A percentile compares a stretch with the other conserved stretches of the same genome.
These are phyloP conservation scores for Drosophila cracens DNA, from an alignment of 2,888 invertebrate genomes.

Conservation along the genomic window DNA sequence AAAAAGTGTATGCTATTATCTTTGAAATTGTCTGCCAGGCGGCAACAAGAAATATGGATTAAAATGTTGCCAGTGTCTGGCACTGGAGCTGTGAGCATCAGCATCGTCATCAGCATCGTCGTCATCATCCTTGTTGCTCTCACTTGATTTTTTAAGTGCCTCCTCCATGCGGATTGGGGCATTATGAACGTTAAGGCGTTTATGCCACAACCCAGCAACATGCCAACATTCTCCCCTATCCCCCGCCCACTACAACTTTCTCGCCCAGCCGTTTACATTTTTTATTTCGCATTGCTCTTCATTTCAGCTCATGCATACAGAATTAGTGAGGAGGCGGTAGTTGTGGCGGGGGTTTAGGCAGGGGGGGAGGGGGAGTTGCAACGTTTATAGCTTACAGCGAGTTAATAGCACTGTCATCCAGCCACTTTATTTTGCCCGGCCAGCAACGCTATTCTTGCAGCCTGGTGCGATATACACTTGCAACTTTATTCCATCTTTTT, in stretches of 20 bases:
- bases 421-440: slow-evolving; percentile 54
- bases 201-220: slow-evolving; percentile 16
- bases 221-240: slow-evolving; percentile 6
- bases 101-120: not conserved
- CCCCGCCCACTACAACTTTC: slow-evolving; percentile 2
- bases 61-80: slow-evolving; percentile 73
- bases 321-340: slow-evolving; percentile 66
- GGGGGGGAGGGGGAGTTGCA: slow-evolving; percentile 34
- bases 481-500: not conserved
- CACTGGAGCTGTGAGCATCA: not conserved
- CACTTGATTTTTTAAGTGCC: slow-evolving; percentile 78
- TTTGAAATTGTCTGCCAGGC: slow-evolving; percentile 83
- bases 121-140: slow-evolving; percentile 31
- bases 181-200: slow-evolving; percentile 73
- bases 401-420: slow-evolving; percentile 79
- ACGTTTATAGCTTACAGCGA: slow-evolving; percentile 77
- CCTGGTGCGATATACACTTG: slow-evolving; percentile 32
- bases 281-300: slow-evolving; percentile 53
- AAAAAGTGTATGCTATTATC: slow-evolving; percentile 77
- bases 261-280: slow-evolving; percentile 33
- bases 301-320: slow-evolving; percentile 80
- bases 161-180: slow-evolving; percentile 31
- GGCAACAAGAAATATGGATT: slow-evolving; percentile 81
- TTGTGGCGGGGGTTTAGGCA: not conserved
- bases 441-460: slow-evolving; percentile 32